Base-by-base conservation (phyloP, 2,888 invertebrate genomes). In the Cantharis rustica region DNA sequence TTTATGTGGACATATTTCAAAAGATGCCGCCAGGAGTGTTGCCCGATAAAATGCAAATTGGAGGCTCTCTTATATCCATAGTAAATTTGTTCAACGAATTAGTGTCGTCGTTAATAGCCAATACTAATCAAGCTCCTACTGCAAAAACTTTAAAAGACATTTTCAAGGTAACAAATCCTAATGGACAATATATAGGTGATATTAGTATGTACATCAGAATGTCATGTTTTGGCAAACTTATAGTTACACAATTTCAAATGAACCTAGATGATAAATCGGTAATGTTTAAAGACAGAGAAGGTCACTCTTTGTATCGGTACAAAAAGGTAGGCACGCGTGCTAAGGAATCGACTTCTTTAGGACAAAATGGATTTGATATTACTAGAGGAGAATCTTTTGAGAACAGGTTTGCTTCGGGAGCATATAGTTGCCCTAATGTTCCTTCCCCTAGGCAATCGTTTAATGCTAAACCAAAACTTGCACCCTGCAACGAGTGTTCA, bases 171-270 rank as follows among this genome's bases (percentile, higher is more conserved):
- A 84, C 87, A 2, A 90, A 90, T 31, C 84, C 89, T 0, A 90
- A 89, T 62, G 90, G 90, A 0, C 86, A 87, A 9, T 87, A 89
- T 79, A 90, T 91, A 2, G 93, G 93, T 5, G 90, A 91, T 79
- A 90, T 93, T 11, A 86, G 89, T 0, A 90, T 93, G 83, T 93
- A 92, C 86, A 87, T 93, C 66, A 88, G 93, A 10, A 90, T 92
- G 84, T 92, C 93, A 9, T 92, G 92, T 82, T 93, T 93, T 81
- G 93, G 93, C 1, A 91, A 91, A 82, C 84, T 91, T 75, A 92
- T 93, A 23, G 90, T 93, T 11, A 93, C 93, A 0, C 91, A 91
- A 83, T 93, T 93, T 84, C 92, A 93, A 83, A 89, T 90, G 88
- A 88, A 88, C 80, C 75, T 88, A 70, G 85, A 87, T 16, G 88